Conservation (phyloP, 2,797 vertebrate genomes). For the Botia kubotai region DNA sequence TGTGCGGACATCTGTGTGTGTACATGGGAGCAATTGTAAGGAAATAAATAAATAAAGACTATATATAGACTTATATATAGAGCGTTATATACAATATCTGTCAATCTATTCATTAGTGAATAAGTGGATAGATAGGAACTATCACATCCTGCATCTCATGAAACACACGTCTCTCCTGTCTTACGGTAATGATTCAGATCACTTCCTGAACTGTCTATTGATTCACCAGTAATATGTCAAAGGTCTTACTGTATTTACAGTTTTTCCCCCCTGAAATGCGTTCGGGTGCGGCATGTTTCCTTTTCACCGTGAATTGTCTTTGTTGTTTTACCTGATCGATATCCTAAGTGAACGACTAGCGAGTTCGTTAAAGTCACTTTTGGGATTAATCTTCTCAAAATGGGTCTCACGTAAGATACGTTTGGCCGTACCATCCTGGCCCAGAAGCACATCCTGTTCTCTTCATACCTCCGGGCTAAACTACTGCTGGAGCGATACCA, state of each 20-base stretch:
- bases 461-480: not conserved
- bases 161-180: not conserved
- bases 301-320: not conserved
- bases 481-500: conserved; percentile 40
- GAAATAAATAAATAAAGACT: no score
- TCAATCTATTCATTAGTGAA: conserved; percentile 15
- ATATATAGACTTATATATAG: no score
- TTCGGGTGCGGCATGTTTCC: conserved; percentile 10
- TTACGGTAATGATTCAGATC: conserved; percentile 5
- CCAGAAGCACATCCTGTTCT: not conserved
- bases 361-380: conserved; percentile 4
- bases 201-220: conserved; percentile 29
- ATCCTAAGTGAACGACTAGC: not conserved
- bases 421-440: not conserved
- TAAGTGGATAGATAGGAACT: not conserved
- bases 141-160: conserved; percentile 8
- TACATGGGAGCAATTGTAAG: no score
- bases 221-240: not conserved
- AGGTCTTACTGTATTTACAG: not conserved
- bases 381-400: not conserved
- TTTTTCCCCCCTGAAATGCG: conserved; percentile 6
- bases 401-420: not conserved
- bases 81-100: not conserved
- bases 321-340: conserved; percentile 13
- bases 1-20: no score